Conservation (phyloP, 1,140 invertebrate genomes). For the Chironomus striatipennis region DNA sequence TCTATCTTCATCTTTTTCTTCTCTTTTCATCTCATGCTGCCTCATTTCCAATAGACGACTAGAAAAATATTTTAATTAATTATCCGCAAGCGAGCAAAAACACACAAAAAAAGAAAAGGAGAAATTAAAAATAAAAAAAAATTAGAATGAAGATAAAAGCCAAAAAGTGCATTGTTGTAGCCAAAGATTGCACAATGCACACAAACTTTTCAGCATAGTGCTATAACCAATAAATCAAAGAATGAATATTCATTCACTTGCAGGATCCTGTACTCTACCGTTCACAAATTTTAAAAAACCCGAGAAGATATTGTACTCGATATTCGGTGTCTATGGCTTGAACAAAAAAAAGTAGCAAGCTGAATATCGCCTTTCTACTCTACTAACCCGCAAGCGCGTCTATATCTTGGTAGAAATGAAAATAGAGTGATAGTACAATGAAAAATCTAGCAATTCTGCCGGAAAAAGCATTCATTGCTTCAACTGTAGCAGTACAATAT, state of each 20-base stretch:
- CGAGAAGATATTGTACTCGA: too few species aligned
- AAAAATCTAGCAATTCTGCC: background rate
- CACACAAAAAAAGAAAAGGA: too few species aligned
- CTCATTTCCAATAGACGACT: background rate
- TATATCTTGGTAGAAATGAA: background rate
- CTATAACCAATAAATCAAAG: background rate
- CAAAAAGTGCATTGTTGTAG: background rate
- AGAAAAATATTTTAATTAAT: conserved; percentile 10
- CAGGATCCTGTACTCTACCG: background rate
- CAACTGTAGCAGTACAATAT: background rate
- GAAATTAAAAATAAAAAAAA: too few species aligned
- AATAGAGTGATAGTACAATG: conserved; percentile 2
- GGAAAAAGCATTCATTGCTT: conserved; percentile 12
- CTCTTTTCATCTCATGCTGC: too few species aligned
- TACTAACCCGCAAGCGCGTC: conserved; percentile 10
- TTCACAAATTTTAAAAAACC: background rate
- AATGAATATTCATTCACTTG: background rate
- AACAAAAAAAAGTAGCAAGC: background rate
- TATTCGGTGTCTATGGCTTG: background rate
- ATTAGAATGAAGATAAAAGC: background rate
- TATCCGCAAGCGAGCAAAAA: background rate
- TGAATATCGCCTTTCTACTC: background rate
- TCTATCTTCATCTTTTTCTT: too few species aligned
- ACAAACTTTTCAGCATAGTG: too few species aligned
- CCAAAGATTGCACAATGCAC: too few species aligned